Percentiles rank a stretch among this genome's conserved stretches.
phyloP scores from a whole-genome alignment of 64 coral and sea anemone genomes.

The Montipora sp. region DNA sequence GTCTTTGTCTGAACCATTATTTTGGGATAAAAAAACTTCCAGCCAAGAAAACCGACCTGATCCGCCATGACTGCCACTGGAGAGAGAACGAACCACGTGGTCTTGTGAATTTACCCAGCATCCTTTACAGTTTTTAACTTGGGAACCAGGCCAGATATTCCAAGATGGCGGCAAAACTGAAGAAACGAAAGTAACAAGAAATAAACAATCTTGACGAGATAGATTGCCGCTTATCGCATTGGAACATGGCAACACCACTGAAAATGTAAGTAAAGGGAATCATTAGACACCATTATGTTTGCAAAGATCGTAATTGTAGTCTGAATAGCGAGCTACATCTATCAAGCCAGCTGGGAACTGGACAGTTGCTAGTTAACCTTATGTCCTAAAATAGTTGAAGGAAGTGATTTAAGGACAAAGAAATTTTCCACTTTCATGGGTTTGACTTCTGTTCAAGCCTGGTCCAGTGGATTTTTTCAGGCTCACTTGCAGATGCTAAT shows the following conservation, averaged over 20 bases:
- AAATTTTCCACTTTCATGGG: no score
- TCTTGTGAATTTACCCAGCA: constrained; percentile 76
- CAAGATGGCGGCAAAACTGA: constrained; percentile 88
- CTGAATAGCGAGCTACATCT: no score
- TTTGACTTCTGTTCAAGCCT: no score
- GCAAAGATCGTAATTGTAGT: no score
- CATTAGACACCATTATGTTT: no score
- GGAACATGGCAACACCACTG: background rate
- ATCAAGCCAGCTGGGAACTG: no score
- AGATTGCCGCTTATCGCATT: background rate
- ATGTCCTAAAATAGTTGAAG: no score
- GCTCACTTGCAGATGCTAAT: no score
- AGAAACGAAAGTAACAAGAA: background rate
- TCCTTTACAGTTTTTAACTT: background rate
- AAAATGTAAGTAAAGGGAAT: constrained; percentile 11
- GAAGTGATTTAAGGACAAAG: no score
- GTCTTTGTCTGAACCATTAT: background rate
- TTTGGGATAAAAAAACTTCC: background rate
- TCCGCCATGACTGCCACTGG: constrained; percentile 90
- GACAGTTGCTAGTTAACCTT: no score
- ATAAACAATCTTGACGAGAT: background rate
- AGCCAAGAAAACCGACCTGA: constrained; percentile 52
- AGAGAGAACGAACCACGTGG: constrained; percentile 94
- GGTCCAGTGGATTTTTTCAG: no score
- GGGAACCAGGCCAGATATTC: constrained; percentile 60